Base-by-base conservation (phyloP, 2,888 invertebrate species). In the Biston betularia region DNA sequence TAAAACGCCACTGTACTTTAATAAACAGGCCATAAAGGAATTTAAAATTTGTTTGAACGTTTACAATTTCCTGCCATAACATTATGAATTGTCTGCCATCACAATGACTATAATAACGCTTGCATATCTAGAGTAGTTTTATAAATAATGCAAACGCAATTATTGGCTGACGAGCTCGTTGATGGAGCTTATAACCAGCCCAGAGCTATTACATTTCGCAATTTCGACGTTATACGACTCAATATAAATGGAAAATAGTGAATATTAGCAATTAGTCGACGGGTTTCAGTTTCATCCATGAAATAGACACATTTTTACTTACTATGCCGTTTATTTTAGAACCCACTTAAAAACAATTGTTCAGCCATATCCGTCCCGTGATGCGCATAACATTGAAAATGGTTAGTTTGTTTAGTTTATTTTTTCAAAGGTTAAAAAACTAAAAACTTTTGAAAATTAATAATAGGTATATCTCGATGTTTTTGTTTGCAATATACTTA, bases 71-170 rank as follows among this genome's bases (percentile, higher is more conserved):
- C 44, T 63, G 14, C 14, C 45, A 58, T 49, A 35, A 45, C 11
- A 56, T 67, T 56, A 62, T 62, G 14, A 54, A 44, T 56, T 56
- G 35, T 15, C 50, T 48, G 46, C 10, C 40, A 42, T 34, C 34
- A 33, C 38, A 52, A 35, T 45, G 46, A 56, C 42, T 63, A 60
- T 68, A 63, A 67, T 67, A 67, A 44, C 53, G 65, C 63, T 71
- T 68, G 46, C 11, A 15, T 11, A 53, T 15, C 53, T 53, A 15
- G 11, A 53, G 42, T 11, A 8, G 50, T 48, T 56, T 55, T 35
- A 66, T 76, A 71, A 79, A 81, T 79, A 75, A 78, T 79, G 69
- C 71, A 77, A 69, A 65, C 68, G 69, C 69, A 75, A 75, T 75
- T 74, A 78, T 75, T 59, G 59, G 75, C 65, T 68, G 63, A 66